Evolutionary conservation across 1,140 invertebrate genomes (phyloP).

Genomic region (Hormaphis cornu): DNA sequence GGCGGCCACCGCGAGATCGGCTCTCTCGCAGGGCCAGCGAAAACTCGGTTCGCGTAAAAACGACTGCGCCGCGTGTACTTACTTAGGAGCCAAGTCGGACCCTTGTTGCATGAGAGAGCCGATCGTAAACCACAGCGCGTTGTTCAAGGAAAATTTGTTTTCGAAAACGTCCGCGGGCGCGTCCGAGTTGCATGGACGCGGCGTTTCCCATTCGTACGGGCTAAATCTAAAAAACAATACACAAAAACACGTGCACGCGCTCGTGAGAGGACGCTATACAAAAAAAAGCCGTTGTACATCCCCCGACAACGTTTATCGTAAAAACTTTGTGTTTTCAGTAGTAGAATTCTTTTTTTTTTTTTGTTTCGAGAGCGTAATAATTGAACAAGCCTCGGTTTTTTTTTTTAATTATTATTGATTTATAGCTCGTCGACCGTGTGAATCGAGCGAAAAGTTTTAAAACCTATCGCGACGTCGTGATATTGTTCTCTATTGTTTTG

Average conservation of each 20-base stretch:
- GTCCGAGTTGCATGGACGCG: conserved; percentile 48
- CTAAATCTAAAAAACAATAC: conserved; percentile 41
- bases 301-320: no score
- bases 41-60: not conserved
- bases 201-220: conserved; percentile 55
- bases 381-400: no score
- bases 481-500: no score
- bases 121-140: conserved; percentile 49
- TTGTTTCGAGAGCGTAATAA: no score
- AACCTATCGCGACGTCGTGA: no score
- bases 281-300: no score
- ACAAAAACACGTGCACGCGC: conserved; percentile 3
- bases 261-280: conserved; percentile 7
- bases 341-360: no score
- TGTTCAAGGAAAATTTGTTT: conserved; percentile 49
- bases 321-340: no score
- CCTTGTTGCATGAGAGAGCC: conserved; percentile 49
- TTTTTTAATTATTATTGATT: no score
- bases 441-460: no score
- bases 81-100: conserved; percentile 48
- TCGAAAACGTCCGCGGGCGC: conserved; percentile 49
- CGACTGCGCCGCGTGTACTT: conserved; percentile 36
- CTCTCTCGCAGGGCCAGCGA: conserved; percentile 11
- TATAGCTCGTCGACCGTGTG: no score
- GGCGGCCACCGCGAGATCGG: no score